Evolutionary conservation across 2,113 vertebrate genomes (phyloP).

Genomic region (Ceratotherium simum): DNA sequence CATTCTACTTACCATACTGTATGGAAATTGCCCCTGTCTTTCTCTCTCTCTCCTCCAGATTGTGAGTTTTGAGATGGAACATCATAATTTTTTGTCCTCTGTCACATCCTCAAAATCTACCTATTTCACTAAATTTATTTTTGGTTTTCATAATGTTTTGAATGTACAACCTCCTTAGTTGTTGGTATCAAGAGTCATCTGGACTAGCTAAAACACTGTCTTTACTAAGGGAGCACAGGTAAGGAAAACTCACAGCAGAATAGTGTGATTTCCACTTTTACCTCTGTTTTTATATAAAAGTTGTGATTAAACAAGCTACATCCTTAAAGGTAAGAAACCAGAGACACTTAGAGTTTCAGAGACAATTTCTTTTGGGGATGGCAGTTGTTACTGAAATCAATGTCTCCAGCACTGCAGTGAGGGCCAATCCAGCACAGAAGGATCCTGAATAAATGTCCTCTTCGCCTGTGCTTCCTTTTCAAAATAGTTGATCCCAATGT

Average conservation of each 20-base stretch:
- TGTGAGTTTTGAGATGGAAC: not conserved
- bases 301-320: not conserved
- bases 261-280: not conserved
- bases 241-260: not conserved
- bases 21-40: not conserved
- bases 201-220: not conserved
- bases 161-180: not conserved
- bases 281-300: not conserved
- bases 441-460: not conserved
- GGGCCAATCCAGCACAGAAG: not conserved
- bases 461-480: not conserved
- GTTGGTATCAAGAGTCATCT: not conserved
- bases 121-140: not conserved
- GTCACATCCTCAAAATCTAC: not conserved
- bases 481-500: not conserved
- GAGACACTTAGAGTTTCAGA: not conserved
- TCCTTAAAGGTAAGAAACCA: not conserved
- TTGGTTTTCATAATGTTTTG: not conserved
- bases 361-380: not conserved
- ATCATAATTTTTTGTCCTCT: not conserved
- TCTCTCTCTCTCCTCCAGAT: not conserved
- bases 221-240: not conserved
- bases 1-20: not conserved
- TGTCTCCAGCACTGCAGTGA: not conserved
- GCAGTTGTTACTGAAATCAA: not conserved